Percentiles rank a stretch among this genome's conserved stretches.
phyloP scores from a whole-genome alignment of 1,140 invertebrate genomes.

The Euwallacea similis region DNA sequence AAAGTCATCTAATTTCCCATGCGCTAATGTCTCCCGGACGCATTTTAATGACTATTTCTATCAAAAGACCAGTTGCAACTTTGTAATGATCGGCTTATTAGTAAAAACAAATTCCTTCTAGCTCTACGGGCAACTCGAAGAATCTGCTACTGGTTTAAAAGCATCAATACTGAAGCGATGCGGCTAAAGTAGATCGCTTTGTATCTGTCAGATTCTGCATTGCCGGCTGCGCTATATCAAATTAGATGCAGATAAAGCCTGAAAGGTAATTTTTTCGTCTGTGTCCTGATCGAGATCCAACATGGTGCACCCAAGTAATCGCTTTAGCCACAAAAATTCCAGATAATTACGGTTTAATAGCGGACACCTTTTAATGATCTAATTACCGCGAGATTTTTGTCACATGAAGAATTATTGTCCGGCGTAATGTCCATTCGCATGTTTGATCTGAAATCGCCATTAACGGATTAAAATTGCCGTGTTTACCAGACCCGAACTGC shows the following conservation, averaged over 20 bases:
- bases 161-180: slow-evolving; percentile 6
- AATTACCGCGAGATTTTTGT: not conserved
- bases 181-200: slow-evolving; percentile 24
- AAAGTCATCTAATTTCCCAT: too few species aligned
- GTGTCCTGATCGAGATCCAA: slow-evolving; percentile 3
- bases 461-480: not conserved
- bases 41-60: too few species aligned
- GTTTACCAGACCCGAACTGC: not conserved
- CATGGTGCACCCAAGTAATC: not conserved
- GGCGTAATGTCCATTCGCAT: not conserved
- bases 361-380: slow-evolving; percentile 6
- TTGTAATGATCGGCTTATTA: too few species aligned
- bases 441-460: not conserved
- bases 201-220: slow-evolving; percentile 22
- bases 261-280: slow-evolving; percentile 27
- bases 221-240: slow-evolving; percentile 23
- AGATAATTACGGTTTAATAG: not conserved
- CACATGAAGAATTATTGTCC: not conserved
- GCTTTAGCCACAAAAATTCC: slow-evolving; percentile 2
- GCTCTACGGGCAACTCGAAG: slow-evolving; percentile 1
- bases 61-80: too few species aligned
- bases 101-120: not conserved
- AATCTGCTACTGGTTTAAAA: slow-evolving; percentile 27
- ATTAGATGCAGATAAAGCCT: slow-evolving; percentile 30
- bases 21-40: too few species aligned